Conservation (phyloP, 2,888 invertebrate species). For the Invenusta paracnida region DNA sequence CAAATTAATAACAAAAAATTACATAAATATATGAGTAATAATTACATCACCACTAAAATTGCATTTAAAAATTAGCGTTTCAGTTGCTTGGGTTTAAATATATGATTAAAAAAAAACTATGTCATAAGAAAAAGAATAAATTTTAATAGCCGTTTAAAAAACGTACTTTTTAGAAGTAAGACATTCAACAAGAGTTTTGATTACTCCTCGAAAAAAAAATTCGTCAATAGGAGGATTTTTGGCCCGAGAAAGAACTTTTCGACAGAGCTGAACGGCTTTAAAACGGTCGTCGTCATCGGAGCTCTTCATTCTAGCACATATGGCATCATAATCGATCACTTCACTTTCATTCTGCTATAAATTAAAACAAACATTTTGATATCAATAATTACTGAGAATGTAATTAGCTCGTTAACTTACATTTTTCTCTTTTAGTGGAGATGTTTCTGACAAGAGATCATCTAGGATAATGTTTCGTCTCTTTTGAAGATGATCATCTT, state of each 20-base stretch:
- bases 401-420: neutral
- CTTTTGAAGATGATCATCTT: conserved; percentile 87
- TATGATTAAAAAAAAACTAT: no score
- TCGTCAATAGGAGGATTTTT: conserved; percentile 82
- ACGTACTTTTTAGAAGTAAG: conserved; percentile 57
- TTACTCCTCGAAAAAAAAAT: conserved; percentile 77
- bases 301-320: conserved; percentile 67
- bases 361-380: neutral
- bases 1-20: no score
- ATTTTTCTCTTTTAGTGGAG: conserved; percentile 33
- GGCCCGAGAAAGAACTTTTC: conserved; percentile 80
- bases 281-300: conserved; percentile 67
- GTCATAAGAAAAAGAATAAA: conserved; percentile 52
- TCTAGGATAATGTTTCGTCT: conserved; percentile 73
- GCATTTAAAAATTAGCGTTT: no score
- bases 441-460: conserved; percentile 60
- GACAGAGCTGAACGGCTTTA: conserved; percentile 73
- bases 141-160: conserved; percentile 13
- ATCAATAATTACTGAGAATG: no score
- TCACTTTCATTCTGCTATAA: neutral
- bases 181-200: conserved; percentile 76
- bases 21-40: no score
- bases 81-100: no score
- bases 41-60: no score
- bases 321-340: conserved; percentile 1